A percentile compares a stretch with the other conserved stretches of the same genome.
Evolutionary conservation across 2,797 vertebrate genomes (phyloP).

Genomic region (Dicrostonyx torquatus): DNA sequence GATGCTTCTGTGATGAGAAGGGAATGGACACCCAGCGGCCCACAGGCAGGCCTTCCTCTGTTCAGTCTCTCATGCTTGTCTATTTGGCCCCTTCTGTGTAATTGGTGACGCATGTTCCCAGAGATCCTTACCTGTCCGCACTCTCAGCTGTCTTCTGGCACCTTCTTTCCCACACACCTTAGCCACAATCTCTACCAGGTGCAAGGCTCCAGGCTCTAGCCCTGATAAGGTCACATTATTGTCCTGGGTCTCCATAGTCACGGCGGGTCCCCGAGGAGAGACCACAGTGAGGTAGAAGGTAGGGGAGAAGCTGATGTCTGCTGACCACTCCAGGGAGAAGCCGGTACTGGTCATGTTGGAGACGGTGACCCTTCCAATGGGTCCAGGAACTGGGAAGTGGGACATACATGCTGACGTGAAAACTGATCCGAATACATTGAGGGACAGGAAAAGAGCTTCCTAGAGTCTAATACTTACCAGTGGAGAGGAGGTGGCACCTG

Average conservation of each 20-base stretch:
- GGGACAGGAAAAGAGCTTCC: not conserved
- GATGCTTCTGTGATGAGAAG: accelerated
- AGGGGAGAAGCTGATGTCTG: not conserved
- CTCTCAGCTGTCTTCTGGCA: conserved; percentile 25
- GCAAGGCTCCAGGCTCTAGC: conserved; percentile 63
- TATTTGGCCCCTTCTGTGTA: not conserved
- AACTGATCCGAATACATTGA: not conserved
- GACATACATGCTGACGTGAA: accelerated
- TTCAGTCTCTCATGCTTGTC: accelerated
- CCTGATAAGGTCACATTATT: not conserved
- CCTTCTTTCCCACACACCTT: conserved; percentile 77
- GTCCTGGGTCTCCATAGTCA: conserved; percentile 33
- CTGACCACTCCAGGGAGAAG: not conserved
- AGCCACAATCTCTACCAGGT: conserved; percentile 56
- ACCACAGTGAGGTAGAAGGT: conserved; percentile 64
- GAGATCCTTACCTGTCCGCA: conserved; percentile 84
- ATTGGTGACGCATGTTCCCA: not conserved
- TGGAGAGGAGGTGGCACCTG: accelerated
- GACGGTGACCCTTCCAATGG: conserved; percentile 29
- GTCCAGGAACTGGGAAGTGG: not conserved
- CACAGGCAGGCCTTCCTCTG: accelerated
- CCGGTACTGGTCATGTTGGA: conserved; percentile 32
- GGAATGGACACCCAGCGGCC: accelerated
- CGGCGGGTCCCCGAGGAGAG: not conserved
- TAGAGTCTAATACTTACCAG: not conserved